Conservation (phyloP, 2,888 invertebrate genomes). For the Cheiracanthium punctorium region DNA sequence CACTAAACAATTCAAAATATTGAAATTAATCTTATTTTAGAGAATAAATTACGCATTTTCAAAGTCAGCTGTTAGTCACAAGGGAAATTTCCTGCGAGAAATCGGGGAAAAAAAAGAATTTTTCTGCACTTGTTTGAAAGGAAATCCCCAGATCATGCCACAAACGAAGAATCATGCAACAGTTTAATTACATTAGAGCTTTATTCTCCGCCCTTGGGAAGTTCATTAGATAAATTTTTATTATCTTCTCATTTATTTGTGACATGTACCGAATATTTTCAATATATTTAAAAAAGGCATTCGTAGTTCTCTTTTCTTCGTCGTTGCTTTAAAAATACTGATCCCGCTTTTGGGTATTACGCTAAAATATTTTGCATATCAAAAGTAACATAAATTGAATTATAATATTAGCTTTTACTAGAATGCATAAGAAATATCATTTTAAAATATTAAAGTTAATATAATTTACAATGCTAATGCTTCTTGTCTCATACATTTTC, state of each 20-base stretch:
- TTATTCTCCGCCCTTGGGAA: neutral
- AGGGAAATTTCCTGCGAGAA: neutral
- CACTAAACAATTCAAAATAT: neutral
- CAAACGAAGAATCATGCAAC: constrained; percentile 7
- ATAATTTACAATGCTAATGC: no score
- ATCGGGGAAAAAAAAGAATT: neutral
- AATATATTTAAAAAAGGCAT: no score
- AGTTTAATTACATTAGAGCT: constrained; percentile 2
- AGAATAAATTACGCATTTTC: neutral
- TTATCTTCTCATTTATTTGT: neutral
- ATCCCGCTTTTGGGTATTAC: no score
- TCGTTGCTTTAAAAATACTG: no score
- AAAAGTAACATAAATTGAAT: no score
- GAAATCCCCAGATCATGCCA: neutral
- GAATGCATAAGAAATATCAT: no score
- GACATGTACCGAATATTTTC: neutral
- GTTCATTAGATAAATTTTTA: neutral
- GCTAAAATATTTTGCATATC: no score
- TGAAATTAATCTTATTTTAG: neutral
- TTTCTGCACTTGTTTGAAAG: neutral
- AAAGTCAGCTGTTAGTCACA: neutral
- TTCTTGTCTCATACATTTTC: no score
- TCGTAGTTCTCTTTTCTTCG: no score
- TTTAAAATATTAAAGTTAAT: no score
- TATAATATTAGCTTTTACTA: no score